These are phyloP conservation scores for Gymnocypris eckloni DNA, from an alignment of 2,797 vertebrate species.

Conservation along the genomic window DNA sequence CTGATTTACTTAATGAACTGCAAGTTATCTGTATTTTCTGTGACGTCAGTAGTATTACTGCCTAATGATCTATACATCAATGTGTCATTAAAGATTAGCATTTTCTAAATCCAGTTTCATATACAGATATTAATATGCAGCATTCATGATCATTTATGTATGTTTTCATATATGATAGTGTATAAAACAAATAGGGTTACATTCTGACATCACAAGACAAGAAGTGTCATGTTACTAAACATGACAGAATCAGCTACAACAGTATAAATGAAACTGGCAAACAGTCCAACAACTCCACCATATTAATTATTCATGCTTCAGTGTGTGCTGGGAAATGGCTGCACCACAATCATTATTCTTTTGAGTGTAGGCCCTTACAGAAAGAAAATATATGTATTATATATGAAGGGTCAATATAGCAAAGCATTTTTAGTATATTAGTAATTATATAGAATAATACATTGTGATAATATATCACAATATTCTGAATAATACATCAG, in stretches of 20 bases:
- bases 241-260: not conserved
- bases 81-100: not conserved
- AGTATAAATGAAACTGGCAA: not conserved
- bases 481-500: no score
- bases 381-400: no score
- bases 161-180: not conserved
- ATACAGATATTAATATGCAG: no score
- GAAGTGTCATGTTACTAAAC: not conserved
- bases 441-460: no score
- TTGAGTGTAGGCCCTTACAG: not conserved
- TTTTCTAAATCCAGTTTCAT: no score
- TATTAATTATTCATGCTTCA: conserved; percentile 7
- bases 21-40: not conserved
- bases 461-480: no score
- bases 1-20: not conserved
- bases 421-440: no score
- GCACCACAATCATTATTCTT: not conserved
- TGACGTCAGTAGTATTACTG: not conserved
- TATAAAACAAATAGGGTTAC: not conserved
- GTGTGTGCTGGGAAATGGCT: not conserved
- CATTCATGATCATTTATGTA: no score
- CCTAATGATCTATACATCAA: not conserved
- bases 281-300: not conserved
- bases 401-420: no score
- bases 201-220: not conserved